Evolutionary conservation across 2,113 vertebrate species (phyloP).

Genomic region (Emberiza fucata): DNA sequence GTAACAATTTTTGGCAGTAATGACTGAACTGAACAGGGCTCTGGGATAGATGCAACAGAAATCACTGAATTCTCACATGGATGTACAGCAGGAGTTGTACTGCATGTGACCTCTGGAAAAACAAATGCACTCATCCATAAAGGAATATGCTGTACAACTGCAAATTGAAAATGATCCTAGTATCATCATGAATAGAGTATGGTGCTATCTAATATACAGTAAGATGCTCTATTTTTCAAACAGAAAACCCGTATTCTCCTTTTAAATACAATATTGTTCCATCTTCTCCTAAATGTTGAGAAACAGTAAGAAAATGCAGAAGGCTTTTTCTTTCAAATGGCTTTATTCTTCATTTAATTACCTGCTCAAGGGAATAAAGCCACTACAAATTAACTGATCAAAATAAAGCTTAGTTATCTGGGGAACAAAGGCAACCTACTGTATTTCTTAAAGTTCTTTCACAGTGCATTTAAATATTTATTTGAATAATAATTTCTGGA

Average conservation of each 20-base stretch:
- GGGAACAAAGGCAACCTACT: neutral
- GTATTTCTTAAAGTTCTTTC: neutral
- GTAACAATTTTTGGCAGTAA: neutral
- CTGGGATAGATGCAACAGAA: neutral
- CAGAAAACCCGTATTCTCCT: neutral
- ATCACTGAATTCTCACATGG: rapidly evolving
- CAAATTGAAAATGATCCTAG: neutral
- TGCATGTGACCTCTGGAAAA: neutral
- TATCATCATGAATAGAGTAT: neutral
- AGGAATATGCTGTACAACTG: neutral
- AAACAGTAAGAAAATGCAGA: neutral
- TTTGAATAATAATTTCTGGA: neutral
- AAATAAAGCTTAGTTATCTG: neutral
- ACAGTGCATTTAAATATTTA: neutral
- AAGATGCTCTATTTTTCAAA: neutral
- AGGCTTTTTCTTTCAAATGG: neutral
- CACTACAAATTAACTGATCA: neutral
- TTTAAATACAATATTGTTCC: neutral
- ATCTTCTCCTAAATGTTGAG: neutral
- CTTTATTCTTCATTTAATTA: neutral
- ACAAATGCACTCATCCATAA: neutral
- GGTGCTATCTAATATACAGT: neutral
- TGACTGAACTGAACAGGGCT: neutral
- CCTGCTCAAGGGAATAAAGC: neutral
- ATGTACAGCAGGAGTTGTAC: neutral